These are phyloP conservation scores for Phocides pigmalion DNA, from an alignment of 1,140 invertebrate genomes.

Conservation along the genomic window DNA sequence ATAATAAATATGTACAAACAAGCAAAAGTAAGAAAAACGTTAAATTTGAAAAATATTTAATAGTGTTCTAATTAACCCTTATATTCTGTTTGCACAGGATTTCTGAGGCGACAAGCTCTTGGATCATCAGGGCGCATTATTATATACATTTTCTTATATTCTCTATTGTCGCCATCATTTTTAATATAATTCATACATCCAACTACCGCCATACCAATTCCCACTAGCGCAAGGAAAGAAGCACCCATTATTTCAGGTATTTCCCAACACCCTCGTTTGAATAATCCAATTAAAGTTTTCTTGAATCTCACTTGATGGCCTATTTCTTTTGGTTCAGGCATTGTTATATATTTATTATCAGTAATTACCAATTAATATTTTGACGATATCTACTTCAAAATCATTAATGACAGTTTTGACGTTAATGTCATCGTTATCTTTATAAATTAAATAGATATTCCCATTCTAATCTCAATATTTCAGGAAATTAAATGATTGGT, in stretches of 20 bases:
- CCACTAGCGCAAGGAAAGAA: conserved; percentile 74
- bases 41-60: too few species aligned
- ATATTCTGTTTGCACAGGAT: conserved; percentile 52
- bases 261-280: conserved; percentile 84
- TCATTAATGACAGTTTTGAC: too few species aligned
- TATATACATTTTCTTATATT: conserved; percentile 85
- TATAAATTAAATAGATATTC: too few species aligned
- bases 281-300: conserved; percentile 63
- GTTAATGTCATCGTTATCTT: too few species aligned
- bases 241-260: conserved; percentile 85
- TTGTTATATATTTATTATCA: conserved; percentile 4
- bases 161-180: conserved; percentile 86
- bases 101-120: conserved; percentile 54
- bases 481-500: too few species aligned
- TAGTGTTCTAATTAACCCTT: conserved; percentile 27
- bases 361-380: too few species aligned
- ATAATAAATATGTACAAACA: too few species aligned
- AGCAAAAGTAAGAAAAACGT: too few species aligned
- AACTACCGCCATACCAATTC: conserved; percentile 62
- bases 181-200: conserved; percentile 64
- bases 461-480: too few species aligned
- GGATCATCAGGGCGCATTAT: conserved; percentile 85
- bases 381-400: too few species aligned
- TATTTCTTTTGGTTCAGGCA: conserved; percentile 59
- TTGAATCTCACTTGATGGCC: conserved; percentile 61